Evolutionary conservation across 2,888 invertebrate species (phyloP), one percentile per base, ranked within the genome.

Genomic region (Ganaspis brasiliensis): DNA sequence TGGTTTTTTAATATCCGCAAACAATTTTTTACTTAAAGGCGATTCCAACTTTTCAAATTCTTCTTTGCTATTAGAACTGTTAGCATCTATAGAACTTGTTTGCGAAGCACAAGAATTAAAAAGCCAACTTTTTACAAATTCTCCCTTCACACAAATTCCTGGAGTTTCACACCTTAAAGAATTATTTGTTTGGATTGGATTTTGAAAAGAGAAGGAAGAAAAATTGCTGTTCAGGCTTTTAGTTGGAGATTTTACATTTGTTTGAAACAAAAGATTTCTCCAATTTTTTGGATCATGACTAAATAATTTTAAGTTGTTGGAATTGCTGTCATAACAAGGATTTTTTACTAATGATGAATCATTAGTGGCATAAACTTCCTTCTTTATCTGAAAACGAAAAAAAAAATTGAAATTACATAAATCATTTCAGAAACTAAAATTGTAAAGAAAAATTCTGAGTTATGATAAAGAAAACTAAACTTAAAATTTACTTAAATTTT

Each of bases 41-140:
- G 67, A 49, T 26, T n/a, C 45, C n/a, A 24, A n/a, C 26, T 49
- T 49, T 45, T 67, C 67, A n/a, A 45, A 24, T n/a, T 67, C 77
- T 74, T 81, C 61, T 52, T 79, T 26, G 9, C 4, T 24, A 24
- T 19, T 52, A 24, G 4, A 14, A 37, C 70, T 70, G 2, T 16
- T 55, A 9, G n/a, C 8, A 10, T 49, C 26, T 45, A 24, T 6
- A n/a, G 67, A 26, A 67, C 24, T 45, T 45, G 9, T n/a, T 45
- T 24, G 24, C 1, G 40, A 49, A n/a, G 14, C 0, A 9, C 67
- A 45, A 4, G 67, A 67, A 67, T 45, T 67, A 21, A 16, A 40
- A 49, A 67, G 26, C 67, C 67, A 67, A 21, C 45, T 24, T n/a
- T 24, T 45, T 1, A 67, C 45, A 24, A 24, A 26, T 24, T 67